Base-by-base conservation (phyloP, 2,113 vertebrate species). In the Alethe castanea region DNA sequence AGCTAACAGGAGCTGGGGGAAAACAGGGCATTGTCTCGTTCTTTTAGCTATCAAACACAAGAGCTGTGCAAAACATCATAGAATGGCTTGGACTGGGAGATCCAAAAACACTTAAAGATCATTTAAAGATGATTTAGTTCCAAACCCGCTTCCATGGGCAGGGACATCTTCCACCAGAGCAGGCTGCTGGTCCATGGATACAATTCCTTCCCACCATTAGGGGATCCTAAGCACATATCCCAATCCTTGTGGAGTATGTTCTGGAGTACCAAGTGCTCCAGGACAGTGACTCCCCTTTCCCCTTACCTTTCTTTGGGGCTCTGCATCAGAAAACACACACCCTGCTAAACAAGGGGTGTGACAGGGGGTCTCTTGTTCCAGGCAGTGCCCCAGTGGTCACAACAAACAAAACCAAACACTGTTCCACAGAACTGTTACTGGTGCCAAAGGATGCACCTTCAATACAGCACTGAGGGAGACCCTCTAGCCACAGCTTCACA, bases 21-120 rank as follows among this genome's bases (percentile, higher is more conserved):
- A 74, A 88, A 71, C 1, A 0, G 22, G 17, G 5, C 9, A 62
- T 2, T 4, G 0, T 26, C 33, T 40, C 15, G 6, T 25, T 77
- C 59, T 72, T 87, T 80, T 40, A 44, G 14, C 44, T 54, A 53
- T 9, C 17, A 65, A 64, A 60, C 0, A 3, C 18, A 12, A 91
- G 31, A 83, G 17, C 15, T 64, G 17, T 23, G 13, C 48, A 69
- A 38, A 81, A 23, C n/a, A 45, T 38, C 36, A 44, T 0, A 44
- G 60, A 59, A 44, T 24, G 5, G 15, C 23, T 38, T 59, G 33
- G 19, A 33, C 0, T 59, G 52, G 36, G 24, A 60, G 16, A 47
- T 47, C 45, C 45, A 19, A 47, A 47, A 47, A 20, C 45, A 47
- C 45, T 47, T 47, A 47, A 47, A 47, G 45, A 45, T 45, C 19